phyloP scores from a whole-genome alignment of 2,797 vertebrate genomes.

The Hephaestus fuliginosus region DNA sequence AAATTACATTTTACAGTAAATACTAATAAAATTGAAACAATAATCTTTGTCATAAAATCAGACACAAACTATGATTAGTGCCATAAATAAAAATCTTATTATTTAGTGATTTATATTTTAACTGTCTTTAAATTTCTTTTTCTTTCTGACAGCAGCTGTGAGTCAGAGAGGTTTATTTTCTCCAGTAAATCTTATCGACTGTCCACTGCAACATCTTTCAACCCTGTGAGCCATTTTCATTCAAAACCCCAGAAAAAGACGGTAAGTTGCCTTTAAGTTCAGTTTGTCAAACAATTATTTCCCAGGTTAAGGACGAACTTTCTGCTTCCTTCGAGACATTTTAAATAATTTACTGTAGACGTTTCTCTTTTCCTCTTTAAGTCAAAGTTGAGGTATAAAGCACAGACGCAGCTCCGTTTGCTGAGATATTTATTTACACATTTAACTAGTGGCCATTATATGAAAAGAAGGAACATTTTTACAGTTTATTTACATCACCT shows the following conservation, averaged over 20 bases:
- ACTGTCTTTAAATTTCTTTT: no score
- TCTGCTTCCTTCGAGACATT: background rate
- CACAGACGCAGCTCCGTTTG: background rate
- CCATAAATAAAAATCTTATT: no score
- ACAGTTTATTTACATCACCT: constrained; percentile 80
- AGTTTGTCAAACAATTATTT: no score
- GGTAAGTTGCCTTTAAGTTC: background rate
- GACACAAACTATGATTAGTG: no score
- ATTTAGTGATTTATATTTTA: no score
- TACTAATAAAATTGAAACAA: no score
- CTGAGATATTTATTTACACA: constrained; percentile 81
- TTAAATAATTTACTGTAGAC: background rate
- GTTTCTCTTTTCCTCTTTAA: background rate
- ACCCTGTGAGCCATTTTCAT: background rate
- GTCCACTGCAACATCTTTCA: no score
- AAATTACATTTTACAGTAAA: no score
- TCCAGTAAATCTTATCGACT: no score
- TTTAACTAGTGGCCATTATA: constrained; percentile 75
- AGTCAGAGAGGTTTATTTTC: no score
- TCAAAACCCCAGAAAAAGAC: background rate
- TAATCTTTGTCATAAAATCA: no score
- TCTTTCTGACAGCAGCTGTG: no score
- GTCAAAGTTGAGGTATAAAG: background rate
- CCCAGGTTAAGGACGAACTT: background rate
- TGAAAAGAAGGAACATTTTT: constrained; percentile 72